phyloP scores from a whole-genome alignment of 2,113 vertebrate species.

The Monopterus albus region DNA sequence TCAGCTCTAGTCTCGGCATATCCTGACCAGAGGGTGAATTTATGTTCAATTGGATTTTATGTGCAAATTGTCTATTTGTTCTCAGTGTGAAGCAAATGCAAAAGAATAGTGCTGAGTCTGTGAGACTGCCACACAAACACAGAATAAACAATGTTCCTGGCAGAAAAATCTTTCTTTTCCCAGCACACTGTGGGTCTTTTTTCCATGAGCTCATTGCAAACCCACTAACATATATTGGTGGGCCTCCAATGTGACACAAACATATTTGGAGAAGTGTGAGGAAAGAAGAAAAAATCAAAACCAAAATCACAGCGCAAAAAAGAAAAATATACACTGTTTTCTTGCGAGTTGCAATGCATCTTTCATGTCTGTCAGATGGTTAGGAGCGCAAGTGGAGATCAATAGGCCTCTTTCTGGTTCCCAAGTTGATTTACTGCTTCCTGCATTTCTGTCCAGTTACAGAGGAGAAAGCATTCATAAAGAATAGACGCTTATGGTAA shows the following conservation, averaged over 20 bases:
- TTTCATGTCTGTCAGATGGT: conserved; percentile 27
- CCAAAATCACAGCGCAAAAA: conserved; percentile 53
- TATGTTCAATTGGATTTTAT: conserved; percentile 12
- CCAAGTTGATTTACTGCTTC: conserved; percentile 47
- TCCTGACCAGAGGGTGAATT: neutral
- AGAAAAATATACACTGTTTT: conserved; percentile 28
- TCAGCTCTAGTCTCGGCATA: conserved; percentile 41
- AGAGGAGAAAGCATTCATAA: conserved; percentile 23
- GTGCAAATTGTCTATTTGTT: conserved; percentile 25
- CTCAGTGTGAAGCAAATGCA: conserved; percentile 41
- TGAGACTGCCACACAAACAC: conserved; percentile 64
- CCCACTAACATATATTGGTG: conserved; percentile 69
- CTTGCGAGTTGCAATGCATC: conserved; percentile 75
- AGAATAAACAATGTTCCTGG: conserved; percentile 71
- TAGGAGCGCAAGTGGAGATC: conserved; percentile 8
- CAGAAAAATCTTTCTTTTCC: conserved; percentile 66
- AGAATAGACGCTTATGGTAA: conserved; percentile 31
- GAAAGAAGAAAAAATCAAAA: conserved; percentile 53
- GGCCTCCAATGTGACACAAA: conserved; percentile 71
- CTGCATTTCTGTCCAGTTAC: conserved; percentile 35
- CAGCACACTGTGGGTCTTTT: conserved; percentile 71
- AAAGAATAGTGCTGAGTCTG: conserved; percentile 67
- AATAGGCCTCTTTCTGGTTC: conserved; percentile 14
- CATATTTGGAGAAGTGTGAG: conserved; percentile 67
- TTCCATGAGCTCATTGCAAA: conserved; percentile 79